phyloP scores from a whole-genome alignment of 2,113 vertebrate species.

The Myrmecophaga tridactyla region DNA sequence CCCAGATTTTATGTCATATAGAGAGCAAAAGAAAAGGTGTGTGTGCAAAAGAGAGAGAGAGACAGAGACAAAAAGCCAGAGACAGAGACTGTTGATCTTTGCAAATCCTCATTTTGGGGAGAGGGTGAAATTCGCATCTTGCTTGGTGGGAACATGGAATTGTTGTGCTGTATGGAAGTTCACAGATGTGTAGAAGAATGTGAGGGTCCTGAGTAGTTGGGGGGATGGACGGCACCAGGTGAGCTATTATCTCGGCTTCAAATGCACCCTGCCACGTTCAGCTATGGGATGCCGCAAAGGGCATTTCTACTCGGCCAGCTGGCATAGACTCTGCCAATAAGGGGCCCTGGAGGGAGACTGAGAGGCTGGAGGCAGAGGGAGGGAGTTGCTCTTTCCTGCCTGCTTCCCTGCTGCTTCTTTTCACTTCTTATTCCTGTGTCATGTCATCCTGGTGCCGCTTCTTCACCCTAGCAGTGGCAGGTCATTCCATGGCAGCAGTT shows the following conservation, averaged over 20 bases:
- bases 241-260: neutral
- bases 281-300: neutral
- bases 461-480: neutral
- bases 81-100: neutral
- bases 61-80: too few relatives aligned
- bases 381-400: neutral
- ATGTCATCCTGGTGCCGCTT: neutral
- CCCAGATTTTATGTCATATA: too few relatives aligned
- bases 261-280: neutral
- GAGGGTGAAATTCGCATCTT: neutral
- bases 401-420: neutral
- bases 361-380: neutral
- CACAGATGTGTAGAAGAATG: too few relatives aligned
- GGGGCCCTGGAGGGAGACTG: neutral
- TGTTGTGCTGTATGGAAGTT: neutral
- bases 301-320: neutral
- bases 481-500: neutral
- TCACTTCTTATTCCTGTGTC: neutral
- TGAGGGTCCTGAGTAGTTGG: neutral
- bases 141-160: neutral
- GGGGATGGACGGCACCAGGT: neutral
- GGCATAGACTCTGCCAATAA: neutral
- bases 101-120: neutral
- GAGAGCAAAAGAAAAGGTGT: neutral
- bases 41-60: too few relatives aligned